A percentile compares a stretch with the other conserved stretches of the same genome.
Conservation (phyloP, 2,113 vertebrate species). For the Carlito syrichta region DNA sequence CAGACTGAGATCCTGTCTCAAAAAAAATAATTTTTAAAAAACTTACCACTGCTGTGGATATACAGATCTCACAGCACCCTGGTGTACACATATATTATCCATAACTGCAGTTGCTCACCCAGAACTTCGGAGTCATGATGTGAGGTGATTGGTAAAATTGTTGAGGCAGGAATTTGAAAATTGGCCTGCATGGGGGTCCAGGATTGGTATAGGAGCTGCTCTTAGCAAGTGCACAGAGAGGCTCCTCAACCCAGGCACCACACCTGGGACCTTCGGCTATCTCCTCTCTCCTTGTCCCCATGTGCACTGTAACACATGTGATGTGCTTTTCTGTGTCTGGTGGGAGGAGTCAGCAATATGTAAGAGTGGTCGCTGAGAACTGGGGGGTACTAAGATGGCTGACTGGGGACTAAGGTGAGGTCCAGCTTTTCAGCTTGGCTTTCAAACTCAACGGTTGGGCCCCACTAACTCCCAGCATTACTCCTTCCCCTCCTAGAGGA, state of each 20-base stretch:
- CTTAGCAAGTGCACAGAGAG: neutral
- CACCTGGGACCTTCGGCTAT: neutral
- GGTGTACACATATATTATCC: fast-evolving
- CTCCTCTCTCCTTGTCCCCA: neutral
- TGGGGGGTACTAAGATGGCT: too few relatives aligned
- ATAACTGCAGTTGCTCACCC: neutral
- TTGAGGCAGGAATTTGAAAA: neutral
- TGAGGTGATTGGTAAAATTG: neutral
- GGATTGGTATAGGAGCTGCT: neutral
- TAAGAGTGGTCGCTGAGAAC: neutral
- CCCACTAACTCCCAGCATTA: neutral
- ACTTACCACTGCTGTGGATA: too few relatives aligned
- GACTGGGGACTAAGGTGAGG: neutral
- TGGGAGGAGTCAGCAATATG: neutral
- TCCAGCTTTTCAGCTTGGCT: neutral
- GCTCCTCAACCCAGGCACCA: neutral
- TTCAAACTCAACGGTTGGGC: neutral
- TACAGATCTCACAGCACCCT: neutral
- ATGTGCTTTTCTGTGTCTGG: neutral
- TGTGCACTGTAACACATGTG: fast-evolving
- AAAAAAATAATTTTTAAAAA: neutral
- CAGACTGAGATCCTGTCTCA: too few relatives aligned
- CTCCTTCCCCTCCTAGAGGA: neutral
- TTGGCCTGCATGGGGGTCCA: neutral
- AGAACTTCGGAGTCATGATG: neutral